Conservation (phyloP, 2,113 vertebrate species). For the Stigmatopora nigra region DNA sequence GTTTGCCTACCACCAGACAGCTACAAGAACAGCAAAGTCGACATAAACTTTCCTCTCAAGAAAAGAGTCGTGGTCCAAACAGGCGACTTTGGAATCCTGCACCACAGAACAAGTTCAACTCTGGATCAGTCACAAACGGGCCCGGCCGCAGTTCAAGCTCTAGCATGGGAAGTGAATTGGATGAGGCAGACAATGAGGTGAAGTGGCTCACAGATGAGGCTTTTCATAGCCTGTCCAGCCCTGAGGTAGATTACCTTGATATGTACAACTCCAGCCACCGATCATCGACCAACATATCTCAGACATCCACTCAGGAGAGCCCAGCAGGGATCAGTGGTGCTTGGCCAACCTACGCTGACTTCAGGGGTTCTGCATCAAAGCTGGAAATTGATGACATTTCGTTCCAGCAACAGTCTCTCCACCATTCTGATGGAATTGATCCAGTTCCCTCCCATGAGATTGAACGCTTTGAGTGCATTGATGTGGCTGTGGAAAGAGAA, state of each 20-base stretch:
- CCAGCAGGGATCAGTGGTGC: slow-evolving; percentile 59
- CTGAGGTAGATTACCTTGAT: slow-evolving; percentile 68
- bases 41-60: slow-evolving; percentile 52
- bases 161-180: slow-evolving; percentile 76
- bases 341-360: slow-evolving; percentile 73
- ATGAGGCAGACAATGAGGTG: slow-evolving; percentile 79
- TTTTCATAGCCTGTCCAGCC: slow-evolving; percentile 73
- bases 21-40: slow-evolving; percentile 68
- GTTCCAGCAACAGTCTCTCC: slow-evolving; percentile 43
- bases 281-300: slow-evolving; percentile 73
- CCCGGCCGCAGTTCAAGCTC: slow-evolving; percentile 65
- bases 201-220: slow-evolving; percentile 75
- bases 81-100: slow-evolving; percentile 50
- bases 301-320: slow-evolving; percentile 75
- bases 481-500: slow-evolving; percentile 81
- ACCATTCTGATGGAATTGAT: slow-evolving; percentile 57
- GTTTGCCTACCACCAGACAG: slow-evolving; percentile 58
- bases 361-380: slow-evolving; percentile 53
- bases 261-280: slow-evolving; percentile 79
- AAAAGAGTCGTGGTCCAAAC: slow-evolving; percentile 43
- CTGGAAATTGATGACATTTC: slow-evolving; percentile 59
- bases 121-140: slow-evolving; percentile 43
- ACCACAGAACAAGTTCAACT: slow-evolving; percentile 42
- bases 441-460: slow-evolving; percentile 66
- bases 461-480: slow-evolving; percentile 80